These are phyloP conservation scores for Formica selysi DNA, from an alignment of 1,140 invertebrate species.

Conservation along the genomic window DNA sequence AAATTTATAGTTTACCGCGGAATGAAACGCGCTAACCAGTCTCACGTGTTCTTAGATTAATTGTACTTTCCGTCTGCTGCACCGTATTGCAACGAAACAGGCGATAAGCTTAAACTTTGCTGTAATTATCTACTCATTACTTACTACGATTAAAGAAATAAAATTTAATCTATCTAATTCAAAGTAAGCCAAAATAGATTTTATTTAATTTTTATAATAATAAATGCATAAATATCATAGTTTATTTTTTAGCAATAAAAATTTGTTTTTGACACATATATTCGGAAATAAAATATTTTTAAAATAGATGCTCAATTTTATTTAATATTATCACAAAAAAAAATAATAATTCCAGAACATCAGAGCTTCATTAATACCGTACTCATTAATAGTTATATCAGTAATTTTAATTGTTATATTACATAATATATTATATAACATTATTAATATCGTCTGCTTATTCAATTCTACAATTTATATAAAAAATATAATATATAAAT, in stretches of 20 bases:
- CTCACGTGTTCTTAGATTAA: conserved; percentile 35
- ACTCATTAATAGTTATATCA: background rate
- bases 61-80: conserved; percentile 40
- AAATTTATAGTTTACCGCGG: conserved; percentile 33
- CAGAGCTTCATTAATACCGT: background rate
- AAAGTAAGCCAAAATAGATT: background rate
- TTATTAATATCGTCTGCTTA: conserved; percentile 1
- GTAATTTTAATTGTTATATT: conserved; percentile 1
- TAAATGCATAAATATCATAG: background rate
- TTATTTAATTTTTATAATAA: conserved; percentile 10
- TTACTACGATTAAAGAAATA: conserved; percentile 6
- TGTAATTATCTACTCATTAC: background rate
- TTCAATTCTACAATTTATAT: background rate
- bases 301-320: conserved; percentile 10
- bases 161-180: background rate
- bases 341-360: background rate
- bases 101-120: conserved; percentile 31
- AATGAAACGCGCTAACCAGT: conserved; percentile 18
- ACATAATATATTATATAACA: background rate
- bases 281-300: background rate
- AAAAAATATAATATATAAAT: background rate
- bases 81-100: background rate
- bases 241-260: background rate
- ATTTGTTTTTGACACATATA: background rate
- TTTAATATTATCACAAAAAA: background rate